Evolutionary conservation across 1,140 invertebrate genomes (phyloP).

Genomic region (Drosophila arizonae): DNA sequence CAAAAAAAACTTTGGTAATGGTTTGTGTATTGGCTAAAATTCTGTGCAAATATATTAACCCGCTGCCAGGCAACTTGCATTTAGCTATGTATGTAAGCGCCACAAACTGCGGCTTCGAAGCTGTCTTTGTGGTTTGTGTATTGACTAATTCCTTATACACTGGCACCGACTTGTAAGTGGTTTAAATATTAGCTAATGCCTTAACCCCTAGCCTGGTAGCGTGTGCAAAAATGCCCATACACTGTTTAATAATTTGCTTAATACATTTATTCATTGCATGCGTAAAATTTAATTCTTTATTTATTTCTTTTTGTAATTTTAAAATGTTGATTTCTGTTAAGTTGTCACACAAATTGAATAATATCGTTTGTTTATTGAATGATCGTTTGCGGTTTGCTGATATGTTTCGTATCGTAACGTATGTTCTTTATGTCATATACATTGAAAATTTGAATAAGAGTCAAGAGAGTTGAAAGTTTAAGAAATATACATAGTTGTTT

Average conservation of each 20-base stretch:
- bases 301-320: conserved; percentile 57
- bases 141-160: no score
- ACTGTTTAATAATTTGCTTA: no score
- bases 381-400: conserved; percentile 23
- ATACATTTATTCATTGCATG: conserved; percentile 81
- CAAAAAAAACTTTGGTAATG: conserved; percentile 5
- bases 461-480: conserved; percentile 72
- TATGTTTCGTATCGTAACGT: conserved; percentile 17
- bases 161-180: no score
- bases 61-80: no score
- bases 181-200: no score
- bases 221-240: background rate
- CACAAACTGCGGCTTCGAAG: no score
- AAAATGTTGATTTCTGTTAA: conserved; percentile 71
- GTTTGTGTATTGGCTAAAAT: conserved; percentile 1
- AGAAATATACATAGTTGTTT: conserved; percentile 65
- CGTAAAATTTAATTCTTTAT: conserved; percentile 66
- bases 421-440: conserved; percentile 53
- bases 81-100: no score
- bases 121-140: no score
- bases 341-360: conserved; percentile 29
- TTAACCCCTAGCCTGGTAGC: background rate
- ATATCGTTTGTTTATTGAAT: conserved; percentile 28
- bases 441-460: conserved; percentile 79
- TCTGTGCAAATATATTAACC: no score